These are phyloP conservation scores for Caenorhabditis latens DNA, from an alignment of 1,140 invertebrate species.

Conservation along the genomic window DNA sequence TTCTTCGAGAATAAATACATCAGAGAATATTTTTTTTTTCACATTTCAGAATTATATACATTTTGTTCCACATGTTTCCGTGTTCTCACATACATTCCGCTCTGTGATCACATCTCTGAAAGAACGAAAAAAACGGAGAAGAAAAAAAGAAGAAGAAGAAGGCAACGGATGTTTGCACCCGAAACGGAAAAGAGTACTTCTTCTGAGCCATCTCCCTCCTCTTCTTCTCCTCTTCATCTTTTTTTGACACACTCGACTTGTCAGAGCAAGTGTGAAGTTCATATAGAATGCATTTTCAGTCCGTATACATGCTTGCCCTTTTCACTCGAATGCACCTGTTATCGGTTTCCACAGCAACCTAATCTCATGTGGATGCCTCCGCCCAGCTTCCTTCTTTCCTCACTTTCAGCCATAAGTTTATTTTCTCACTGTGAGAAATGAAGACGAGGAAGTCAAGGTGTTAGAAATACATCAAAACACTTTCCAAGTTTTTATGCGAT, in stretches of 20 bases:
- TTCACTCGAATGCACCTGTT: background rate
- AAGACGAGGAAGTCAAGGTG: no score
- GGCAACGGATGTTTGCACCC: conserved; percentile 15
- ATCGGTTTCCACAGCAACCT: conserved; percentile 9
- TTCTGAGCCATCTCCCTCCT: conserved; percentile 4
- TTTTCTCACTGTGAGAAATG: background rate
- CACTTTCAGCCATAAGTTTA: no score
- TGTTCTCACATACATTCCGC: conserved; percentile 11
- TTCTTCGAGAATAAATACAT: no score
- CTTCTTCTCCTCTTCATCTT: background rate
- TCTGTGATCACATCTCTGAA: background rate
- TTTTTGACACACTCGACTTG: conserved; percentile 29
- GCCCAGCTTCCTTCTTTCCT: background rate
- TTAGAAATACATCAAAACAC: no score
- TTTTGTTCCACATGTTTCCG: background rate
- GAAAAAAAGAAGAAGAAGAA: background rate
- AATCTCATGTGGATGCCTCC: background rate
- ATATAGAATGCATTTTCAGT: background rate
- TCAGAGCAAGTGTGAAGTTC: background rate
- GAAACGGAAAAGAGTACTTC: conserved; percentile 41
- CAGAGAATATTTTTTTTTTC: no score
- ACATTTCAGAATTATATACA: background rate
- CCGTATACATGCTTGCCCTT: background rate
- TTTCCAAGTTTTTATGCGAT: no score
- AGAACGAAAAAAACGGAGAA: no score